phyloP scores from a whole-genome alignment of 2,797 vertebrate species.

The Hafferia zeledoni region DNA sequence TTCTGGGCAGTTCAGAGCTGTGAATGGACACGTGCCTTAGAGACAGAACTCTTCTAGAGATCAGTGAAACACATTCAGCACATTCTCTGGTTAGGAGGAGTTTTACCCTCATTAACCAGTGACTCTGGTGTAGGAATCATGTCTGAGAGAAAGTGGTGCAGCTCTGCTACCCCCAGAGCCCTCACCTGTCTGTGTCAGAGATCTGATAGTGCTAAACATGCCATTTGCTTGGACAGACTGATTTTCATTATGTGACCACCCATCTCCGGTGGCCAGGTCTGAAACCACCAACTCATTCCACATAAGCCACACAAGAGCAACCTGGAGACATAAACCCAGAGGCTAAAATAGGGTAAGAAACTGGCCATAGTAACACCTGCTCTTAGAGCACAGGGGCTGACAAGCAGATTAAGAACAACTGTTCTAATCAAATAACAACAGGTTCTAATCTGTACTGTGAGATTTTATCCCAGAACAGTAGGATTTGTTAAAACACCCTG shows the following conservation, averaged over 20 bases:
- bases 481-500: background rate
- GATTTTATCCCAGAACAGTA: background rate
- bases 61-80: background rate
- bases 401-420: background rate
- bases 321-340: background rate
- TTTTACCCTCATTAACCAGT: background rate
- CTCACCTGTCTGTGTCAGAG: background rate
- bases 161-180: background rate
- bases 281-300: background rate
- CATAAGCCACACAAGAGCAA: background rate
- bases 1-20: background rate
- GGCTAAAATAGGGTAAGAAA: background rate
- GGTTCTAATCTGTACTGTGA: background rate
- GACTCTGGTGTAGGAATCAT: background rate
- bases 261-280: background rate
- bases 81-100: background rate
- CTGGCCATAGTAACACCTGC: background rate
- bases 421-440: background rate
- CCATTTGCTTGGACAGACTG: background rate
- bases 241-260: background rate
- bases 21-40: accelerated
- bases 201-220: background rate
- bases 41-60: background rate
- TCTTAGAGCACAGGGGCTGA: background rate
- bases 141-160: background rate